Conservation (phyloP, 2,888 invertebrate genomes). For the Drosophila neonasuta region DNA sequence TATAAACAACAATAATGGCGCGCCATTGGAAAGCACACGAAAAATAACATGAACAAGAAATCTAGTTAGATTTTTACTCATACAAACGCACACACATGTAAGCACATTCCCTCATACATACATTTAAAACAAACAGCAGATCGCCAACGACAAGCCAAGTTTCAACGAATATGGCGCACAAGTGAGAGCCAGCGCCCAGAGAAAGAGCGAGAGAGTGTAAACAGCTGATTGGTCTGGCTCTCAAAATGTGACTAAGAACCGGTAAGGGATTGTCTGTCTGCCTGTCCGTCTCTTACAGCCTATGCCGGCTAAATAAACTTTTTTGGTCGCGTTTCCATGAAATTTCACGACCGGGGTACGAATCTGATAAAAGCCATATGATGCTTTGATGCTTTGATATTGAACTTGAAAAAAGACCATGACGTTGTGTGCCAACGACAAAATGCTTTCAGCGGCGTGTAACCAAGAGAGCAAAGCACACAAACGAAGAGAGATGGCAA, state of each 20-base stretch:
- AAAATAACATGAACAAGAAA: conserved; percentile 36
- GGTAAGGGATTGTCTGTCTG: conserved; percentile 26
- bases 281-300: conserved; percentile 11
- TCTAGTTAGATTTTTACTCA: conserved; percentile 32
- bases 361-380: conserved; percentile 27
- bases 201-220: conserved; percentile 21
- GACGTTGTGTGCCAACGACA: conserved; percentile 24
- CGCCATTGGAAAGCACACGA: conserved; percentile 11
- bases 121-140: conserved; percentile 43
- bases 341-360: conserved; percentile 4
- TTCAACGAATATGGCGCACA: conserved; percentile 40
- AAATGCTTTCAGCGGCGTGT: conserved; percentile 14
- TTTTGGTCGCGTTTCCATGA: conserved; percentile 17
- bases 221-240: conserved; percentile 45
- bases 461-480: conserved; percentile 15
- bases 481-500: background rate
- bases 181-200: conserved; percentile 5
- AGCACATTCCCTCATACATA: conserved; percentile 3
- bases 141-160: conserved; percentile 37
- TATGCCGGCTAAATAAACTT: conserved; percentile 34
- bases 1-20: background rate
- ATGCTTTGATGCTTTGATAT: conserved; percentile 48
- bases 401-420: conserved; percentile 65
- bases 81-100: background rate
- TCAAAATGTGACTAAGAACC: conserved; percentile 37